Conservation (phyloP, 2,888 invertebrate species). For the Gibbula magus region DNA sequence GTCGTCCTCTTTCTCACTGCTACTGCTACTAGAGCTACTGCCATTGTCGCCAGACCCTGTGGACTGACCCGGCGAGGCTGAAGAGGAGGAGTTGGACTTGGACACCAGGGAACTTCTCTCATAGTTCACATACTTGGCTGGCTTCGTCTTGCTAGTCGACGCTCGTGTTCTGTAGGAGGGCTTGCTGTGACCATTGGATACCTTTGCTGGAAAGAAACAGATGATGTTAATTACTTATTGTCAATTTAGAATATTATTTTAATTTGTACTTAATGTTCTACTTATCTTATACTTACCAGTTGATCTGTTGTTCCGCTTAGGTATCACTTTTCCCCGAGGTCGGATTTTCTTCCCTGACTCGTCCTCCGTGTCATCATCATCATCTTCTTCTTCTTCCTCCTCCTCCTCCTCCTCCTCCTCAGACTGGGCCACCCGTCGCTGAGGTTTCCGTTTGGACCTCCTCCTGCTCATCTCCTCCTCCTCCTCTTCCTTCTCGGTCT, state of each 20-base stretch:
- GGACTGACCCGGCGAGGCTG: not conserved
- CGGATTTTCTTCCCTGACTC: not conserved
- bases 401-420: conserved; percentile 30
- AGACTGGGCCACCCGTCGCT: not conserved
- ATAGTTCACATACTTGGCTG: conserved; percentile 7
- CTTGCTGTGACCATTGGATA: conserved; percentile 13
- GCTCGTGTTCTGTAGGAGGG: conserved; percentile 31
- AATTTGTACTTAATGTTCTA: not conserved
- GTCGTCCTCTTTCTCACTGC: conserved; percentile 41
- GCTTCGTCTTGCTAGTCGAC: conserved; percentile 24
- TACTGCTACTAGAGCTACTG: conserved; percentile 25
- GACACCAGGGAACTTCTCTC: conserved; percentile 15
- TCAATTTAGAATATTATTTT: not conserved
- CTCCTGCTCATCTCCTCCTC: not conserved
- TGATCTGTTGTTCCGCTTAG: not conserved
- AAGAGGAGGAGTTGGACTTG: not conserved
- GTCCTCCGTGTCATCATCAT: conserved; percentile 20
- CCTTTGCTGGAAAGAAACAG: not conserved
- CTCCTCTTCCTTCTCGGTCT: not conserved
- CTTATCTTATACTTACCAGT: not conserved
- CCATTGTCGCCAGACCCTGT: not conserved
- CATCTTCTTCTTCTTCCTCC: conserved; percentile 22
- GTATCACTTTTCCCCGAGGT: not conserved
- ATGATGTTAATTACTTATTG: not conserved
- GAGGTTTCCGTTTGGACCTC: not conserved